Base-by-base conservation (phyloP, 2,888 invertebrate genomes). In the Amphipoea oculea region DNA sequence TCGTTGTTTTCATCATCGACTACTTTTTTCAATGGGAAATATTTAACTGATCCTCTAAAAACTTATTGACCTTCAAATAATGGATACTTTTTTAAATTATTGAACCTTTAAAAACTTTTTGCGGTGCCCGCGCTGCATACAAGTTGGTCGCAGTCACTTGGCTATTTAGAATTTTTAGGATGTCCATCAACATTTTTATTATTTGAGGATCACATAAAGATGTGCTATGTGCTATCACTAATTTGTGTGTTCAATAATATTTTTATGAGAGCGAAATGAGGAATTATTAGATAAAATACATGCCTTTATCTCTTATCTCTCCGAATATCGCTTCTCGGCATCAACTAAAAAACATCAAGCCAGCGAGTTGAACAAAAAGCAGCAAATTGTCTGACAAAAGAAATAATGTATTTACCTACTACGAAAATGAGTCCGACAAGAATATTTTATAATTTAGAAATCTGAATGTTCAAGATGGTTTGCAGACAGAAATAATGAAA, bases 401-500 rank as follows among this genome's bases (percentile, higher is more conserved):
- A 63, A 42, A 9, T 0, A 11, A n/a, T 36, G n/a, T 54, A 36
- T 74, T 73, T 17, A 29, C 0, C 5, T 42, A 20, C 12, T 36
- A 17, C 6, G 1, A 45, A 45, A 60, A 23, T 57, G 14, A 20
- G 12, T 29, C 29, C 0, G 6, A 45, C 57, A 60, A 73, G 42
- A 74, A 36, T 36, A 23, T 2, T 29, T 29, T 40, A 40, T 40
- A 5, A 36, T 54, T 62, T 20, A 17, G 62, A 75, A 81, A 36
- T 51, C 17, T 48, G 17, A 67, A 23, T 17, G 14, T 20, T 78
- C 36, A 5, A 20, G 5, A 57, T 42, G 29, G 9, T 20, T 63
- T 11, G 48, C 57, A 40, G 66, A 42, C 29, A 51, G 20, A 79
- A 48, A 29, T 66, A 77, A 77, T 79, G 40, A 67, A 78, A 77